Evolutionary conservation across 2,113 vertebrate species (phyloP), one percentile per base, ranked within the genome.

Genomic region (Spheniscus mendiculus): DNA sequence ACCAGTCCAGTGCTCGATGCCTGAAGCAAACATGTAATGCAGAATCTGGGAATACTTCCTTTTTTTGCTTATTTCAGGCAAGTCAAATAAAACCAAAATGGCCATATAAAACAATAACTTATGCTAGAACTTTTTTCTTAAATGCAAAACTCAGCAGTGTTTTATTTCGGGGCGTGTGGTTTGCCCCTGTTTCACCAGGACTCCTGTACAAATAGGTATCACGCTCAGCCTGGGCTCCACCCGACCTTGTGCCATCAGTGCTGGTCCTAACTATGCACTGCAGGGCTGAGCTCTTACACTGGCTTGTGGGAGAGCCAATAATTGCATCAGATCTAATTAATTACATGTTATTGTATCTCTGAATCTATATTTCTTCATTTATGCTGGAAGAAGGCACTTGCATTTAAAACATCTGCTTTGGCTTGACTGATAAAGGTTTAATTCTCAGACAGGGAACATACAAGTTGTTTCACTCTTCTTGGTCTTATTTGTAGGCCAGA

Each of bases 291-390:
- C 27, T 82, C 34, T 71, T 80, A 45, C 38, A 42, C 6, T 59
- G 36, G 23, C 29, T 83, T 15, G 1, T 89, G 59, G 56, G 62
- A 84, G 59, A 72, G 73, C 52, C 23, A 83, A 34, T 86, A 95
- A 93, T 92, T 94, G 55, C 79, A 88, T 80, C 90, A 93, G 42
- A 69, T 61, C 73, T 92, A 65, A 89, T 87, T 85, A 91, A 91
- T 85, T 89, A 19, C 49, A n/a, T 42, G n/a, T 92, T 82, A 62
- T 72, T 79, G 23, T 74, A 62, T 80, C 87, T 96, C 78, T 94
- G 50, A 81, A 87, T 91, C 83, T 77, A 4, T 87, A 85, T 92
- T 89, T 95, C 73, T 92, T 93, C 56, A 83, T 94, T 96, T 83
- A 80, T 56, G 42, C 66, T 2, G 1, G 49, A 92, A 44, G 40